Percentiles rank a stretch among this genome's conserved stretches.
Evolutionary conservation across 2,797 vertebrate species (phyloP).

Genomic region (Artibeus lituratus): DNA sequence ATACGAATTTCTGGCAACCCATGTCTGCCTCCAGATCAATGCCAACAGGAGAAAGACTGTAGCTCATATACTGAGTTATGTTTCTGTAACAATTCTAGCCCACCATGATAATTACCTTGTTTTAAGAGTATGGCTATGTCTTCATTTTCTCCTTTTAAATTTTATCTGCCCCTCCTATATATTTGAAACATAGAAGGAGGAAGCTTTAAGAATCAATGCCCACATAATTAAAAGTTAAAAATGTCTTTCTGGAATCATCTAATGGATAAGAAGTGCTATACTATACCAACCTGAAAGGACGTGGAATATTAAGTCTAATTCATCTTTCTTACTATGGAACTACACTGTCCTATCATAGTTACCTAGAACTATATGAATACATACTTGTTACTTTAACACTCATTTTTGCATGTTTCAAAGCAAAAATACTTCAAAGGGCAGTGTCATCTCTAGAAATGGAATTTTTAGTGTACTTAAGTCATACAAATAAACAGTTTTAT

Average conservation of each 20-base stretch:
- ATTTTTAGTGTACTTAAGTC: neutral
- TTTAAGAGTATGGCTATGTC: conserved; percentile 57
- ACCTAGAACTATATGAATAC: neutral
- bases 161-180: conserved; percentile 51
- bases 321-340: neutral
- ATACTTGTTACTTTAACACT: neutral
- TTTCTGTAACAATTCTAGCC: conserved; percentile 46
- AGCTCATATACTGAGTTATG: neutral
- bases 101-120: conserved; percentile 50
- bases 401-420: conserved; percentile 36
- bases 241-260: conserved; percentile 36
- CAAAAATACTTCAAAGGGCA: neutral
- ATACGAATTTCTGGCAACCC: neutral
- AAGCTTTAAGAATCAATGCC: conserved; percentile 51
- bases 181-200: conserved; percentile 57
- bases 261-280: conserved; percentile 32
- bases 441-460: neutral
- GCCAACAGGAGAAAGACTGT: neutral
- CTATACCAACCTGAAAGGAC: neutral
- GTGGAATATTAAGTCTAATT: neutral
- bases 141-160: conserved; percentile 63
- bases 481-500: neutral
- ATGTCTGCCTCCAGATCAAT: neutral
- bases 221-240: conserved; percentile 37
- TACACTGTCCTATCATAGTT: neutral